Base-by-base conservation (phyloP, 2,888 invertebrate species). In the Phyllotreta striolata region DNA sequence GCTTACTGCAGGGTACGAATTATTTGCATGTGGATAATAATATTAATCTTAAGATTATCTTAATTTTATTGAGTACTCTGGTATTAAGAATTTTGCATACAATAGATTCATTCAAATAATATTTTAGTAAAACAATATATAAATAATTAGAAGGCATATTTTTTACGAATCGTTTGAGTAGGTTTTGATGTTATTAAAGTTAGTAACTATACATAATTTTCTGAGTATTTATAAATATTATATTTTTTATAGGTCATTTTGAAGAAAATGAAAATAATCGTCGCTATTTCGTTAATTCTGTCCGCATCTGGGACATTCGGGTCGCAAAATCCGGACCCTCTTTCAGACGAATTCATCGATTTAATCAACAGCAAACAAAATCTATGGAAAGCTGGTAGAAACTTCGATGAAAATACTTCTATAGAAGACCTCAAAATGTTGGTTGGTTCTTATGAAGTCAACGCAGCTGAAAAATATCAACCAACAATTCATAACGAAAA, bases 351-450 rank as follows among this genome's bases (percentile, higher is more conserved):
- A 55, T 91, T 90, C 78, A 90, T 92, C 70, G 77, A 87, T 55
- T 80, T 85, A 67, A 88, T 95, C 62, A 92, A 92, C 79, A 79
- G 82, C 10, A 82, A 88, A 71, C 86, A 90, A 66, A 84, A 84
- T 24, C 87, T 88, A 56, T 95, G 94, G 94, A 88, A 83, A 81
- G 92, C 92, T 67, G 93, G 92, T 8, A 84, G 88, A 62, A 94
- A 93, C 82, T 94, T 93, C 75, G 85, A 85, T 13, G 74, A 81
- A 41, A 78, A 86, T 4, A 85, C 87, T 1, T 82, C 88, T 0
- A 83, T 87, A 73, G 77, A 80, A 0, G 87, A 90, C 76, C 84
- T 94, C 40, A 82, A 80, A 68, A 76, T 85, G 64, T 81, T 95
- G 67, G 88, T 91, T 87, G 92, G 93, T 47, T 89, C 88, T 1